Percentiles rank a stretch among this genome's conserved stretches.
Conservation (phyloP, 2,113 vertebrate genomes). For the Ameiurus melas region DNA sequence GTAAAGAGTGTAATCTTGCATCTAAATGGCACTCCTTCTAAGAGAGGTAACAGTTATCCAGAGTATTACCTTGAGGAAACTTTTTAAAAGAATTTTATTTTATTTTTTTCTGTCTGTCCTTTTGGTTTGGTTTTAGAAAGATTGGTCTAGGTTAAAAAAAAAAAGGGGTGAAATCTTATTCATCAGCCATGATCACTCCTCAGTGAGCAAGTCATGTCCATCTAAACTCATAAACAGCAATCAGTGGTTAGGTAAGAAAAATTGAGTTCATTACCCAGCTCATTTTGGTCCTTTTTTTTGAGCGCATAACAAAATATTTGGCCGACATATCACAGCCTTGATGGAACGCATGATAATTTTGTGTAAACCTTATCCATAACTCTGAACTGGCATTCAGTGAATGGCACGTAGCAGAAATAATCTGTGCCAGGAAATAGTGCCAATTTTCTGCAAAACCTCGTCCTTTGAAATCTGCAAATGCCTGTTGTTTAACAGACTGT, state of each 20-base stretch:
- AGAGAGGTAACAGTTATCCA: slow-evolving; percentile 38
- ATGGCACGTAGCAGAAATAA: slow-evolving; percentile 42
- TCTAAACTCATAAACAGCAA: background rate
- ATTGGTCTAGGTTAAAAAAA: slow-evolving; percentile 8
- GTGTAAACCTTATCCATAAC: slow-evolving; percentile 43
- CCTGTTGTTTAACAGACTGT: slow-evolving; percentile 53
- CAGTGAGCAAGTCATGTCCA: background rate
- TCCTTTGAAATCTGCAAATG: slow-evolving; percentile 33
- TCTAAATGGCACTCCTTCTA: background rate
- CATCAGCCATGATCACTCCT: background rate
- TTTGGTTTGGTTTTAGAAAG: slow-evolving; percentile 1
- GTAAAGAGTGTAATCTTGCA: background rate
- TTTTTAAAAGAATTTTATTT: background rate
- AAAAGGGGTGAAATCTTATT: slow-evolving; percentile 13
- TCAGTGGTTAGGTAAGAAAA: background rate
- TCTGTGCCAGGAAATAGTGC: slow-evolving; percentile 50
- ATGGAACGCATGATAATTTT: slow-evolving; percentile 39
- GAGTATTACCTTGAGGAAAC: slow-evolving; percentile 28
- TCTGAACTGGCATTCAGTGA: slow-evolving; percentile 48
- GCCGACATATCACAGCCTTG: background rate
- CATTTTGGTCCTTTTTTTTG: background rate
- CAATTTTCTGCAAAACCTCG: slow-evolving; percentile 49
- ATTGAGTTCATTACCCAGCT: background rate
- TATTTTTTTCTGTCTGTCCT: slow-evolving; percentile 34
- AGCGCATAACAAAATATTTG: slow-evolving; percentile 11